These are phyloP conservation scores for Agonum fuliginosum DNA, from an alignment of 2,888 invertebrate genomes.

Conservation along the genomic window DNA sequence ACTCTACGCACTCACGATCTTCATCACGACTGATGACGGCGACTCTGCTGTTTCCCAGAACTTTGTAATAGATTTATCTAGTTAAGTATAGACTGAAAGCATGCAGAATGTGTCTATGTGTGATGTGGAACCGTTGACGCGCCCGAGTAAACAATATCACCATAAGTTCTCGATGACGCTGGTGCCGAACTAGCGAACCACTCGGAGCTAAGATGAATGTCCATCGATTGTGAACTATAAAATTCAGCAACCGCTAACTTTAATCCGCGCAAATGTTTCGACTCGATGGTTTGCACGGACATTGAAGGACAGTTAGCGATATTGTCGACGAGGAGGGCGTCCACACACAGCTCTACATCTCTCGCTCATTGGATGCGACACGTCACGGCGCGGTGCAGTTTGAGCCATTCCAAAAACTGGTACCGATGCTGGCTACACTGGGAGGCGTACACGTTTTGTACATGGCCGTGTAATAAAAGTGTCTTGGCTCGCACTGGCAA, in stretches of 20 bases:
- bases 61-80: not conserved
- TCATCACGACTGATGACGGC: too few species aligned
- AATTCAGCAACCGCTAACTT: not conserved
- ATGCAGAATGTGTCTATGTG: not conserved
- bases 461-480: constrained; percentile 7
- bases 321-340: not conserved
- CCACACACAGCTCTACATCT: not conserved
- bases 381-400: not conserved
- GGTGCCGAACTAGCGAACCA: constrained; percentile 17
- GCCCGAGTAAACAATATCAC: constrained; percentile 16
- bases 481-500: constrained; percentile 3
- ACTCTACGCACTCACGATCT: too few species aligned
- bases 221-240: not conserved
- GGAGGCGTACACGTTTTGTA: not conserved
- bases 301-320: constrained; percentile 7
- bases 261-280: not conserved
- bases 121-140: not conserved
- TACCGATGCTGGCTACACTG: not conserved
- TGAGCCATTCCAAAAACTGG: constrained; percentile 5
- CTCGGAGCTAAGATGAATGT: not conserved
- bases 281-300: not conserved
- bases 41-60: constrained; percentile 12
- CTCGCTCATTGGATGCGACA: not conserved
- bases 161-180: not conserved
- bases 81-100: not conserved